Conservation (phyloP, 2,888 invertebrate species). For the Tholera decimalis region DNA sequence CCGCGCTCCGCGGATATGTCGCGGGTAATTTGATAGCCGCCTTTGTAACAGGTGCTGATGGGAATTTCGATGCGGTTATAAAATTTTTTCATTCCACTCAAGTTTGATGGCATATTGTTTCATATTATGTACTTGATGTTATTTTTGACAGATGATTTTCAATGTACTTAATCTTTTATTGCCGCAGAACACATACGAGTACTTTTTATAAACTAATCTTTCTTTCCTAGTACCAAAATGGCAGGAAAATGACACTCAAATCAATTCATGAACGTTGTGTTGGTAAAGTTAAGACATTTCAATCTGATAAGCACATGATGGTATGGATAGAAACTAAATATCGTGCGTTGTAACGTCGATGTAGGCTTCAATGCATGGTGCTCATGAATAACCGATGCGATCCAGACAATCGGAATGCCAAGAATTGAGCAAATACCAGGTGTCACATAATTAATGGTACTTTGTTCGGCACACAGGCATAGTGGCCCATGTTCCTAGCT, state of each 20-base stretch:
- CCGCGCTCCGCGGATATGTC: slow-evolving; percentile 85
- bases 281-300: not conserved
- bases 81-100: slow-evolving; percentile 82
- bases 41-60: slow-evolving; percentile 91
- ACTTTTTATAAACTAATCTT: not conserved
- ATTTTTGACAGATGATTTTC: slow-evolving; percentile 62
- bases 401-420: slow-evolving; percentile 2
- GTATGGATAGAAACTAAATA: not conserved
- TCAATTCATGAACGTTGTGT: not conserved
- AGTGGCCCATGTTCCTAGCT: not conserved
- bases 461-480: slow-evolving; percentile 15
- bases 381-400: slow-evolving; percentile 4
- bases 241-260: not conserved
- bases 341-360: not conserved
- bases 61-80: slow-evolving; percentile 89
- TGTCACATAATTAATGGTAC: slow-evolving; percentile 34
- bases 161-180: slow-evolving; percentile 30
- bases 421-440: slow-evolving; percentile 31
- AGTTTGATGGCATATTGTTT: slow-evolving; percentile 82
- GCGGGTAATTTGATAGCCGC: slow-evolving; percentile 90
- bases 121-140: slow-evolving; percentile 70
- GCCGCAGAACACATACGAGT: no score
- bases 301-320: slow-evolving; percentile 1
- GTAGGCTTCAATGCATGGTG: slow-evolving; percentile 26
- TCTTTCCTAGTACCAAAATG: not conserved